phyloP scores from a whole-genome alignment of 2,113 vertebrate genomes.

The Elephantulus edwardii region DNA sequence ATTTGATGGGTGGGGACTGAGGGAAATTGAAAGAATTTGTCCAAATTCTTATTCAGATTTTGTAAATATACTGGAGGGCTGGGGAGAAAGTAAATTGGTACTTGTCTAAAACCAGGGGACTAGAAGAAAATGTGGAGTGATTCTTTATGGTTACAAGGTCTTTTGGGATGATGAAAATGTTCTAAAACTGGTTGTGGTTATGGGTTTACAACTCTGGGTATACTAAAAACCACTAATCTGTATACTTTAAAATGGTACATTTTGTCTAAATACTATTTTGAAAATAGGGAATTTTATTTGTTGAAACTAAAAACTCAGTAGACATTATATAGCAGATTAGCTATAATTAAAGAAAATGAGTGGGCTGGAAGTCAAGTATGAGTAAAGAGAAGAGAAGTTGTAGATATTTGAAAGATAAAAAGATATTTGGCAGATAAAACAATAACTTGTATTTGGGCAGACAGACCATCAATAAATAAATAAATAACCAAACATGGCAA shows the following conservation, averaged over 20 bases:
- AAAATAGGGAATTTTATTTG: constrained; percentile 3
- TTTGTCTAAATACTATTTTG: background rate
- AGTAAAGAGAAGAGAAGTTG: background rate
- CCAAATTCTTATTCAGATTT: too few relatives aligned
- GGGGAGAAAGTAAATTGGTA: constrained; percentile 1
- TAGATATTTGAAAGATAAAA: background rate
- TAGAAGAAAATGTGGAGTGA: background rate
- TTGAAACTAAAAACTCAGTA: background rate
- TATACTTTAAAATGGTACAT: background rate
- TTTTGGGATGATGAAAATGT: constrained; percentile 28
- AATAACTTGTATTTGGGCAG: background rate
- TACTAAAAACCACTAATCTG: background rate
- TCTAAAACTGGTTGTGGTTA: constrained; percentile 21
- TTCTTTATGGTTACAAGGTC: background rate
- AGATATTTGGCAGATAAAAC: constrained; percentile 25
- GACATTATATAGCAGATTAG: background rate
- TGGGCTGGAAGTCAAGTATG: background rate
- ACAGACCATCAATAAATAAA: background rate
- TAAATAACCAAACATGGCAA: background rate
- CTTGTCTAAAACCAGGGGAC: background rate
- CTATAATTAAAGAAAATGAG: constrained; percentile 15
- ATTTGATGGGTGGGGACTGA: too few relatives aligned
- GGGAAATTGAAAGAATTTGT: too few relatives aligned
- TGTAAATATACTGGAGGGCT: too few relatives aligned
- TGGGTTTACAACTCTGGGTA: background rate